Conservation (phyloP, 1,140 invertebrate genomes). For the Pissodes strobi region DNA sequence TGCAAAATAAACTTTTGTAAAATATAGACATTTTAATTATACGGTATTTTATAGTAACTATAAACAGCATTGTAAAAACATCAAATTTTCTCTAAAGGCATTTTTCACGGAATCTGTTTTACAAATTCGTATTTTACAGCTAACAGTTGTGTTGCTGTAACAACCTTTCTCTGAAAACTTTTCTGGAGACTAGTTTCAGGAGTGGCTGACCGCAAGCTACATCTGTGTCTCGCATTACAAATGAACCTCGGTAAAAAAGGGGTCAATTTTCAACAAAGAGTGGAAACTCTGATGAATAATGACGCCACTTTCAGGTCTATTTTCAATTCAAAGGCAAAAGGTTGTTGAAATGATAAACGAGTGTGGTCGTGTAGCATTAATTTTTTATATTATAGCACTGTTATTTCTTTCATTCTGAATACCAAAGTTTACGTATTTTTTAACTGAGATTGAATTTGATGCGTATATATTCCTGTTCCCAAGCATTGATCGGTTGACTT, state of each 20-base stretch:
- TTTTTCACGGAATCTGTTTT: conserved; percentile 3
- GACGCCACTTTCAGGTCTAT: conserved; percentile 22
- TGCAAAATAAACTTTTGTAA: no score
- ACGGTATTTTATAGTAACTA: no score
- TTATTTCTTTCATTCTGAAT: no score
- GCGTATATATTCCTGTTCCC: no score
- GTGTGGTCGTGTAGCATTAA: neutral
- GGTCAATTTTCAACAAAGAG: conserved; percentile 22
- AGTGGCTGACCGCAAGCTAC: conserved; percentile 22
- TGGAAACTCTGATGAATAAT: conserved; percentile 14
- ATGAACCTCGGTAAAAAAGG: conserved; percentile 17
- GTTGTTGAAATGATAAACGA: conserved; percentile 21
- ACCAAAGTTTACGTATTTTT: no score
- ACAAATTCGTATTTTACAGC: conserved; percentile 5
- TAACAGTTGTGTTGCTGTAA: conserved; percentile 6
- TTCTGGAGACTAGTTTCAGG: conserved; percentile 15
- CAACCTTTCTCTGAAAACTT: conserved; percentile 7
- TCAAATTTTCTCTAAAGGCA: no score
- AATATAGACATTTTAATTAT: no score
- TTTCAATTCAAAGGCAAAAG: conserved; percentile 15
- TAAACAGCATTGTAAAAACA: no score
- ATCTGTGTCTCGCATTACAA: conserved; percentile 28
- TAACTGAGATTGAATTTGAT: no score
- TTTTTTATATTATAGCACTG: no score
- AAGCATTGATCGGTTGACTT: no score